Base-by-base conservation (phyloP, 2,888 invertebrate genomes). In the Syritta pipiens region DNA sequence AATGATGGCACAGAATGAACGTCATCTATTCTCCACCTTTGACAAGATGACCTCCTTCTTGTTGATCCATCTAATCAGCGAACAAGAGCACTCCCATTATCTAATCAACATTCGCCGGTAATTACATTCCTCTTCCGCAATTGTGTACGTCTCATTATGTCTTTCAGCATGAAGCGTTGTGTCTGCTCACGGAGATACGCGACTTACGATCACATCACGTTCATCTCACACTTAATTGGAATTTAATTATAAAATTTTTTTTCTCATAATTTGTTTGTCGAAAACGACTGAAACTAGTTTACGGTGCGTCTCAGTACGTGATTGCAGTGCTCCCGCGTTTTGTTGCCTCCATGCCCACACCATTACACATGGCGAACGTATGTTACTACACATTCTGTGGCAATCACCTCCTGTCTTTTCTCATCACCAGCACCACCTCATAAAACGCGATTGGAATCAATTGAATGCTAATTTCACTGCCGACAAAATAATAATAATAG, bases 381-480 rank as follows among this genome's bases (percentile, higher is more conserved):
- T 79, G 72, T 72, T 62, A 48, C 14, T 55, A 48, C 48, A 65
- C 26, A 62, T 59, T 57, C 17, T 24, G 22, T 6, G 4, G 10
- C 6, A 12, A 26, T 12, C 20, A 26, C 49, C 42, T 42, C 44
- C 55, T 22, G n/a, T 35, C 1, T 24, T 17, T 6, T 24, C 14
- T 3, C 12, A 5, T 3, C 7, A 22, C n/a, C 22, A 3, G 44
- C 44, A 10, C 20, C 59, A 26, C 60, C 30, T 40, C 49, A 49
- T 55, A 24, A 59, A 62, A 60, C 51, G 49, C 79, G 72, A 74
- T 74, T 74, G 57, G 20, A 74, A 79, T 79, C 79, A 79, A 79
- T 79, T 79, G 74, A 62, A 79, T 79, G 79, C 74, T 79, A 68
- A 79, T 79, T 79, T 57, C 32, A 46, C 79, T 44, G 67, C 68